These are phyloP conservation scores for Anolis sagrei DNA, from an alignment of 2,113 vertebrate genomes.

Conservation along the genomic window DNA sequence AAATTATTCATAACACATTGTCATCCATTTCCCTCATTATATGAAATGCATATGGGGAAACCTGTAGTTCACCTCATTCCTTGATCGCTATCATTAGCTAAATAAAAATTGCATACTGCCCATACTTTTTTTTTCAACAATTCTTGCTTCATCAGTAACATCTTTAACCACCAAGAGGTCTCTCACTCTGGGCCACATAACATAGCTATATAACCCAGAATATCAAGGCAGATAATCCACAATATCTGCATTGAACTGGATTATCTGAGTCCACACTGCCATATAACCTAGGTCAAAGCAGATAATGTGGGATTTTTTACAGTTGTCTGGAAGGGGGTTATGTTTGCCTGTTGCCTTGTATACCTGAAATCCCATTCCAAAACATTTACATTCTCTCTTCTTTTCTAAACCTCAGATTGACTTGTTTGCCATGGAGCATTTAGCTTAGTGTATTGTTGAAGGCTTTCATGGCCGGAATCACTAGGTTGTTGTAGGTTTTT, in stretches of 20 bases:
- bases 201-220: too few relatives aligned
- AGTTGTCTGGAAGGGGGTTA: too few relatives aligned
- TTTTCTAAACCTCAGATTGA: not conserved
- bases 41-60: not conserved
- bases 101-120: not conserved
- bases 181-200: not conserved
- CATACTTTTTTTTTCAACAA: not conserved
- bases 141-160: not conserved
- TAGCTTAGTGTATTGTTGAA: too few relatives aligned
- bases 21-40: not conserved
- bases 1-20: not conserved
- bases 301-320: too few relatives aligned
- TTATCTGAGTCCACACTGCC: too few relatives aligned
- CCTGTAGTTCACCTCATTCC: not conserved
- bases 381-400: not conserved
- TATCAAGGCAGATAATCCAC: too few relatives aligned
- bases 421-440: not conserved
- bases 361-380: not conserved
- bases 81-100: not conserved
- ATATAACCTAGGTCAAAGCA: too few relatives aligned
- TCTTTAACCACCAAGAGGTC: not conserved
- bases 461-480: too few relatives aligned
- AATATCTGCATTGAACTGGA: too few relatives aligned
- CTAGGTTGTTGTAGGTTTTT: too few relatives aligned
- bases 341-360: not conserved